Base-by-base conservation (phyloP, 2,888 invertebrate species). In the Leucoma salicis region DNA sequence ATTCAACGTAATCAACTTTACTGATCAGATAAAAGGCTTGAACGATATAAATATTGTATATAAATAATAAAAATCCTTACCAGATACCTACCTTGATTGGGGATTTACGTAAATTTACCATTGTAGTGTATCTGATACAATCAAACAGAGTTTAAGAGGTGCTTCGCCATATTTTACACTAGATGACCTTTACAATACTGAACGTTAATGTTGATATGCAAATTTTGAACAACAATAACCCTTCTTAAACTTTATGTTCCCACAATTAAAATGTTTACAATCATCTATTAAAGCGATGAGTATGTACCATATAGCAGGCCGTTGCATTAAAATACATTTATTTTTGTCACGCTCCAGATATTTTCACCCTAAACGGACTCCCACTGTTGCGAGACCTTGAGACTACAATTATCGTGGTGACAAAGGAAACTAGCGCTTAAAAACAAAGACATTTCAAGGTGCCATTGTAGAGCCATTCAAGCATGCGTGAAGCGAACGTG, bases 401-500 rank as follows among this genome's bases (percentile, higher is more conserved):
- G 58, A 64, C 58, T 44, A 45, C 64, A 70, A 72, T 73, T 70
- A 69, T 69, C 57, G 58, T 49, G 66, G 62, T 57, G 61, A 65
- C 67, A 69, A 71, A 72, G 66, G 72, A 71, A 74, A 72, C 65
- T 62, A 63, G 54, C 63, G 53, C 54, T 65, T 63, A 63, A 70
- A 73, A 72, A 77, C 73, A 73, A 68, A 66, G 67, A 54, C 66
- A 55, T 42, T 45, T 63, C 75, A 82, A 82, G 82, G 83, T 83
- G 84, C 70, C 81, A 74, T 78, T 79, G 70, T 56, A 66, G 63
- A 68, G 74, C 69, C 73, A 73, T 71, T 71, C 65, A 72, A 68
- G 70, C 67, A 68, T 57, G 55, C 59, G 63, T 63, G 45, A 55
- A 62, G 62, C 71, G 66, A 65, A 75, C 76, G 74, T 77, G 76